Percentiles rank a stretch among this genome's conserved stretches.
phyloP scores from a whole-genome alignment of 2,797 vertebrate genomes.

The Tapera naevia region DNA sequence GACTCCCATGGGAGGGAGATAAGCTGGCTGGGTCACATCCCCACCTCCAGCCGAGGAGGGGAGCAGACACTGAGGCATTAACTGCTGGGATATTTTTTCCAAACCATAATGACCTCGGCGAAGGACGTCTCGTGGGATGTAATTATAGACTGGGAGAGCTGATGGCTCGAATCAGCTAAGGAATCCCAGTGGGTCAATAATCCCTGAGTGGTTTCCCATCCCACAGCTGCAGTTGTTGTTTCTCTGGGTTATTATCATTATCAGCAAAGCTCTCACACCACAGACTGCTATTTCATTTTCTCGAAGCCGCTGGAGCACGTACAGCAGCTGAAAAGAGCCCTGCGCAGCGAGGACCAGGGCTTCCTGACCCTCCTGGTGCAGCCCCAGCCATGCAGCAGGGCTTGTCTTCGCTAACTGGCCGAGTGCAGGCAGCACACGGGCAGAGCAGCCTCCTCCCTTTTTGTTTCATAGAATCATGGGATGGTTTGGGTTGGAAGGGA shows the following conservation, averaged over 20 bases:
- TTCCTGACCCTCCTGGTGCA: not conserved
- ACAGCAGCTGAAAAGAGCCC: not conserved
- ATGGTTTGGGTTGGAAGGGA: no score
- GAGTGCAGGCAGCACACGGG: not conserved
- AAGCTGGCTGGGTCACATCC: not conserved
- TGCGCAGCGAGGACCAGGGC: not conserved
- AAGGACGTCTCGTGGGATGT: not conserved
- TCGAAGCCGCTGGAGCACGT: rapidly evolving
- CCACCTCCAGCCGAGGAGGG: rapidly evolving
- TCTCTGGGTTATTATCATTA: not conserved
- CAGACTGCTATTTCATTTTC: not conserved
- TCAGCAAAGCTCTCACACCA: rapidly evolving
- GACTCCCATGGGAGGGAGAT: rapidly evolving
- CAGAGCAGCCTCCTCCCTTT: not conserved
- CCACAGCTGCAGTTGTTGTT: not conserved
- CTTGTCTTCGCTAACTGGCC: not conserved
- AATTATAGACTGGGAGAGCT: not conserved
- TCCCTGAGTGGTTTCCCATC: not conserved
- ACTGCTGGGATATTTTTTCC: not conserved
- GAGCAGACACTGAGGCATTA: not conserved
- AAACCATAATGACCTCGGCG: not conserved
- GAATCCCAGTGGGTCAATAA: not conserved
- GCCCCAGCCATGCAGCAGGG: not conserved
- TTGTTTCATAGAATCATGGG: no score
- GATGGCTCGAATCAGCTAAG: not conserved